Evolutionary conservation across 2,797 vertebrate species (phyloP).

Genomic region (Botia almorhae): DNA sequence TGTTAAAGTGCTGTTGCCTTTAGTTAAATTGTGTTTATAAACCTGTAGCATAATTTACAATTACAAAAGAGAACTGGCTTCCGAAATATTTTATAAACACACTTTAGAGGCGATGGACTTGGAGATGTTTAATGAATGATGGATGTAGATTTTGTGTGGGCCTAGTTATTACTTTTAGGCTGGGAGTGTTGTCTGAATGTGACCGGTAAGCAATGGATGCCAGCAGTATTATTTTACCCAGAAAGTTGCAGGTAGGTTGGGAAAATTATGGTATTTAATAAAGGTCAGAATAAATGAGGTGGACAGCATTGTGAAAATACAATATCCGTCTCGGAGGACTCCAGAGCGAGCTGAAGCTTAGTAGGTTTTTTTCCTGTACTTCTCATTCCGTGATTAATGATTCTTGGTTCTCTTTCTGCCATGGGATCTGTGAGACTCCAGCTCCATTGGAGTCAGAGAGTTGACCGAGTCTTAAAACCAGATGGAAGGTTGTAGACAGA

Average conservation of each 20-base stretch:
- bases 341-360: background rate
- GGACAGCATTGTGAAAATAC: background rate
- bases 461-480: constrained; percentile 43
- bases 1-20: background rate
- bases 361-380: background rate
- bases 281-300: background rate
- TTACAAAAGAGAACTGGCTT: background rate
- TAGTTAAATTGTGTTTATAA: background rate
- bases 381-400: background rate
- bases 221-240: background rate
- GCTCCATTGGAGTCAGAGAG: constrained; percentile 16
- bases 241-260: background rate
- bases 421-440: background rate
- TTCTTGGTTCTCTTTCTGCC: constrained; percentile 43
- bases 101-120: too few species aligned
- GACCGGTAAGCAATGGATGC: background rate
- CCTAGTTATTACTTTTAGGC: background rate
- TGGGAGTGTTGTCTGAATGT: background rate
- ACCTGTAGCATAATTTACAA: background rate
- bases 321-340: background rate
- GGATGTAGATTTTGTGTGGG: background rate
- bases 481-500: constrained; percentile 44
- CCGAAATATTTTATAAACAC: too few species aligned
- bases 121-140: too few species aligned
- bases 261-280: background rate